Percentiles rank a stretch among this genome's conserved stretches.
Conservation (phyloP, 2,797 vertebrate genomes). For the Pipistrellus pipistrellus region DNA sequence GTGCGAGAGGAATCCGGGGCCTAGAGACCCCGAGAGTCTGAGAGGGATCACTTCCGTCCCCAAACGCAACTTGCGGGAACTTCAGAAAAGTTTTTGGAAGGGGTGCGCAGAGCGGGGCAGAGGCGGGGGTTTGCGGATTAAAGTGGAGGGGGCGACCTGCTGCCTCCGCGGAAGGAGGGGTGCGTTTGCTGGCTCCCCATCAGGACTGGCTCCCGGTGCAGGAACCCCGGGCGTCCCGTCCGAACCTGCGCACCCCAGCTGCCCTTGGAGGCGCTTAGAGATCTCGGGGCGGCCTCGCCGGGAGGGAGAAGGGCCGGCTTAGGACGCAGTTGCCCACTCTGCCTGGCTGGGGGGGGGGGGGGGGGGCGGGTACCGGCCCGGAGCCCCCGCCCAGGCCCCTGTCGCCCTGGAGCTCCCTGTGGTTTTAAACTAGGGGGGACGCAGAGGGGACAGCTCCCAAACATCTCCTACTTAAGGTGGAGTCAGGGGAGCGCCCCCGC, state of each 20-base stretch:
- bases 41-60: background rate
- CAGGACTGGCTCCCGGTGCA: background rate
- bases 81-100: constrained; percentile 68
- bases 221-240: background rate
- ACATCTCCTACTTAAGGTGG: background rate
- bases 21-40: background rate
- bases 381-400: background rate
- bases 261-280: constrained; percentile 56
- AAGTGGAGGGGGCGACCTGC: background rate
- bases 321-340: background rate
- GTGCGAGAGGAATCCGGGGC: background rate
- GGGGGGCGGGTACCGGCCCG: no score
- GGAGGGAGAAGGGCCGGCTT: background rate
- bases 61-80: constrained; percentile 61
- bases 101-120: background rate
- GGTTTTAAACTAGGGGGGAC: constrained; percentile 22
- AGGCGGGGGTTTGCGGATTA: background rate
- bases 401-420: background rate
- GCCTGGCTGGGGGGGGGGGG: background rate
- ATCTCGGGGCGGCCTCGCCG: background rate
- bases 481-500: background rate
- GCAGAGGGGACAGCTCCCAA: background rate
- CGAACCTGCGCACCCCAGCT: background rate
- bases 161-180: background rate
- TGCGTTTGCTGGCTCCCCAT: background rate